Evolutionary conservation across 1,140 invertebrate genomes (phyloP).

Genomic region (Drosophila sulfurigaster): DNA sequence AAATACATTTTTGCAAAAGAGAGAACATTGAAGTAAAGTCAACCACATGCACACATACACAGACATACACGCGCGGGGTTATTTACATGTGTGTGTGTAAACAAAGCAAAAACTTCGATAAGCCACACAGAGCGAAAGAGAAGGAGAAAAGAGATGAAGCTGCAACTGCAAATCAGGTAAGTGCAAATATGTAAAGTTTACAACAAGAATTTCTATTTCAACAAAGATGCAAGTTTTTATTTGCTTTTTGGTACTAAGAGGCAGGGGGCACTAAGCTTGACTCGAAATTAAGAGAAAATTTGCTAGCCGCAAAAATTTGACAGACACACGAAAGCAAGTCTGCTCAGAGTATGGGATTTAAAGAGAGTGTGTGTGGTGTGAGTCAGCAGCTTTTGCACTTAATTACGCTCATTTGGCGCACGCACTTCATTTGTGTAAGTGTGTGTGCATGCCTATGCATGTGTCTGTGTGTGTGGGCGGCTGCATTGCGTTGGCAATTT

Average conservation of each 20-base stretch:
- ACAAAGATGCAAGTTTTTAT: slow-evolving; percentile 36
- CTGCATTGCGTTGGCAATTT: slow-evolving; percentile 66
- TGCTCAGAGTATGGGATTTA: background rate
- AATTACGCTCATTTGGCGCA: slow-evolving; percentile 75
- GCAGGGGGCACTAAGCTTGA: slow-evolving; percentile 3
- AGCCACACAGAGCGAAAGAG: slow-evolving; percentile 32
- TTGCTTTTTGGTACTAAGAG: slow-evolving; percentile 32
- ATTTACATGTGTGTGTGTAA: slow-evolving; percentile 1
- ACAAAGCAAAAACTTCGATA: slow-evolving; percentile 57
- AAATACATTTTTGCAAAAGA: slow-evolving; percentile 39
- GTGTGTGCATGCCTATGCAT: slow-evolving; percentile 10
- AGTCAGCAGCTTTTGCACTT: slow-evolving; percentile 51
- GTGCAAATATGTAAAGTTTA: slow-evolving; percentile 57
- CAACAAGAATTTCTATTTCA: slow-evolving; percentile 53
- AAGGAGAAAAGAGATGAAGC: slow-evolving; percentile 3
- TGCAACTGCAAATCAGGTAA: slow-evolving; percentile 51
- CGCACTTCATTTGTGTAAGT: slow-evolving; percentile 27
- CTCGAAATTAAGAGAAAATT: slow-evolving; percentile 12
- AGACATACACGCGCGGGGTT: background rate
- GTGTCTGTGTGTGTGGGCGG: slow-evolving; percentile 40
- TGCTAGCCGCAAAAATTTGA: slow-evolving; percentile 40
- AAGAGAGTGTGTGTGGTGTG: background rate
- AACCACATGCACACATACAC: slow-evolving; percentile 47
- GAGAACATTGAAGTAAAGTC: slow-evolving; percentile 28
- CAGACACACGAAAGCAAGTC: slow-evolving; percentile 16